Percentiles rank a stretch among this genome's conserved stretches.
These are phyloP conservation scores for Chionoecetes opilio DNA, from an alignment of 1,140 invertebrate species.

Conservation along the genomic window DNA sequence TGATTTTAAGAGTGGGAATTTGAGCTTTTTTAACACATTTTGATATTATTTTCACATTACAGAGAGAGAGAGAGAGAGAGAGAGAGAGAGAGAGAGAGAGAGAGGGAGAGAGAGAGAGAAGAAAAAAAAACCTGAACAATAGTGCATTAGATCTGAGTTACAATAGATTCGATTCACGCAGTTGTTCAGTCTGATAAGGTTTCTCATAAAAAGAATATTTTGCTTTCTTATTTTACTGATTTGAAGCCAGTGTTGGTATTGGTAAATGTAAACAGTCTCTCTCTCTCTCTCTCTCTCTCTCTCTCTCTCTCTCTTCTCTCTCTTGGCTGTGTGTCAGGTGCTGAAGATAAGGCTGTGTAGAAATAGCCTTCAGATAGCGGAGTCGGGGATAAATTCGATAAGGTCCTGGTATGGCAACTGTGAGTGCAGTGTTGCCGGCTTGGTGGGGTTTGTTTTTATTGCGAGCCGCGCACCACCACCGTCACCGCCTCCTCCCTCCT, in stretches of 20 bases:
- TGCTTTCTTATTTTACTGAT: neutral
- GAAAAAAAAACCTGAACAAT: too few relatives aligned
- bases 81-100: too few relatives aligned
- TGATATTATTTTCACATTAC: too few relatives aligned
- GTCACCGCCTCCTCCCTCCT: neutral
- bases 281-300: neutral
- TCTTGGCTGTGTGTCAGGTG: slow-evolving; percentile 57
- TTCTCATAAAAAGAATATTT: neutral
- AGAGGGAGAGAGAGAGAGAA: too few relatives aligned
- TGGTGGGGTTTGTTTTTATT: slow-evolving; percentile 34
- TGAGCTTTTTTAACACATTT: too few relatives aligned
- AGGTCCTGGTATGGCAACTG: slow-evolving; percentile 13
- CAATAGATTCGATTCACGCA: too few relatives aligned
- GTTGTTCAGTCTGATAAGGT: too few relatives aligned
- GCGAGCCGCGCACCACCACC: neutral
- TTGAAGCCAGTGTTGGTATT: neutral
- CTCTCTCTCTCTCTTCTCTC: neutral
- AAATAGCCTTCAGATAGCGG: slow-evolving; percentile 66
- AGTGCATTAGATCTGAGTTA: too few relatives aligned
- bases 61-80: too few relatives aligned
- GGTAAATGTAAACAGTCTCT: neutral
- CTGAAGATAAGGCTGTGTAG: slow-evolving; percentile 59
- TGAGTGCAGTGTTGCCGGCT: neutral
- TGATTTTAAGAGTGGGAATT: too few relatives aligned
- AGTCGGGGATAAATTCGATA: slow-evolving; percentile 69